A percentile compares a stretch with the other conserved stretches of the same genome.
phyloP scores from a whole-genome alignment of 2,888 invertebrate genomes.

The Eilema sororculum region DNA sequence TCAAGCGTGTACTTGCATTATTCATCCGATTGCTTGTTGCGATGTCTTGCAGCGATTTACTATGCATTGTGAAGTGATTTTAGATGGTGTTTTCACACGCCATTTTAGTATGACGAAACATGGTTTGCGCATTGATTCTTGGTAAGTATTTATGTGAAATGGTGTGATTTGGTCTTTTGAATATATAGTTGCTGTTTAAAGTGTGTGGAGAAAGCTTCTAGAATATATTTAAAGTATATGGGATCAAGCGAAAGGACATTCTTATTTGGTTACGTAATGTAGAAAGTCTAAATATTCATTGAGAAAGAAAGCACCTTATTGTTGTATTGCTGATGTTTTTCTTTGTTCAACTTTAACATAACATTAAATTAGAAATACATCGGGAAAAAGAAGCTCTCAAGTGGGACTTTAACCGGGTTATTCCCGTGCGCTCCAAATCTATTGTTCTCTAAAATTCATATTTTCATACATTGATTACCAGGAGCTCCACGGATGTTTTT shows the following conservation, averaged over 20 bases:
- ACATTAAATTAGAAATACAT: no score
- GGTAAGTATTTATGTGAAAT: slow-evolving; percentile 39
- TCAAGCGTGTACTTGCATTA: slow-evolving; percentile 78
- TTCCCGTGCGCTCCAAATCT: no score
- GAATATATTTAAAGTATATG: slow-evolving; percentile 12
- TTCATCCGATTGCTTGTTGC: slow-evolving; percentile 72
- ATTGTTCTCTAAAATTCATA: no score
- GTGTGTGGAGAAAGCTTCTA: slow-evolving; percentile 15
- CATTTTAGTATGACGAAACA: slow-evolving; percentile 61
- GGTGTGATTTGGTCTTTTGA: slow-evolving; percentile 29
- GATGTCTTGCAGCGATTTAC: slow-evolving; percentile 72
- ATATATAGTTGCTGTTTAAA: slow-evolving; percentile 41
- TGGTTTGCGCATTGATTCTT: slow-evolving; percentile 46
- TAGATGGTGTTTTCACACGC: slow-evolving; percentile 61
- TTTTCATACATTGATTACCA: no score
- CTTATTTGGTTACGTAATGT: slow-evolving; percentile 6
- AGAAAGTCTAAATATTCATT: neutral
- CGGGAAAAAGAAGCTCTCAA: no score
- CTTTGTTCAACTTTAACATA: no score
- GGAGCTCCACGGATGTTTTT: no score
- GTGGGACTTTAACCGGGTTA: no score
- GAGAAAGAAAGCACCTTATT: neutral
- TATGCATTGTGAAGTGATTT: slow-evolving; percentile 67
- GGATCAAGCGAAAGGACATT: slow-evolving; percentile 16
- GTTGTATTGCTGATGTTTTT: neutral